phyloP scores from a whole-genome alignment of 2,113 vertebrate genomes.

The Dromas ardeola region DNA sequence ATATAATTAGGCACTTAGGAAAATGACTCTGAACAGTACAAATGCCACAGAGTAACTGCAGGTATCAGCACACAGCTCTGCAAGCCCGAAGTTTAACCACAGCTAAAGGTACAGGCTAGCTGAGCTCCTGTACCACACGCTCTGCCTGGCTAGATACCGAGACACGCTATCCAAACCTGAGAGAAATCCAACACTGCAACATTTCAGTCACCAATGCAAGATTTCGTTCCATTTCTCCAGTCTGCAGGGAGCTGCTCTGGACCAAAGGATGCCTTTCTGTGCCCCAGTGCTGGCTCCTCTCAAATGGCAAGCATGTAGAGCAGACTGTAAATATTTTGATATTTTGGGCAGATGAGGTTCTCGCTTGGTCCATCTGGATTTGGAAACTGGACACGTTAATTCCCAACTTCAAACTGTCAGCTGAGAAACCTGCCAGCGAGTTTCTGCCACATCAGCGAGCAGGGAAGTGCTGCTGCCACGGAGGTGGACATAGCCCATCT shows the following conservation, averaged over 20 bases:
- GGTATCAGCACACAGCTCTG: neutral
- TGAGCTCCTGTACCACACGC: neutral
- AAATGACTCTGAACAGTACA: neutral
- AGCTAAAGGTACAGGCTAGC: neutral
- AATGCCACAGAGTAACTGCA: neutral
- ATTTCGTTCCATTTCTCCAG: neutral
- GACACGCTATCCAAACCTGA: neutral
- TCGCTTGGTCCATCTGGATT: neutral
- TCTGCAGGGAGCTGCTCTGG: neutral
- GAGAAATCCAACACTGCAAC: neutral
- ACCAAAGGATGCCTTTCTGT: neutral
- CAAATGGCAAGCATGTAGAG: neutral
- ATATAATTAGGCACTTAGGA: neutral
- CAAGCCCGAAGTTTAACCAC: neutral
- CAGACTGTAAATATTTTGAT: neutral
- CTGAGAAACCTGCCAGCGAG: neutral
- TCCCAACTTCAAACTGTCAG: neutral
- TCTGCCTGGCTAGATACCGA: neutral
- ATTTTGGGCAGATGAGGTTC: neutral
- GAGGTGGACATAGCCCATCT: neutral
- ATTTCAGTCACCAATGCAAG: rapidly evolving
- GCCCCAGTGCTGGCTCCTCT: neutral
- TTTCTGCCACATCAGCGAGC: neutral
- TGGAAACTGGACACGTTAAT: neutral
- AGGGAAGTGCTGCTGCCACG: neutral